A percentile compares a stretch with the other conserved stretches of the same genome.
Conservation (phyloP, 2,888 invertebrate genomes). For the Laspeyria flexula region DNA sequence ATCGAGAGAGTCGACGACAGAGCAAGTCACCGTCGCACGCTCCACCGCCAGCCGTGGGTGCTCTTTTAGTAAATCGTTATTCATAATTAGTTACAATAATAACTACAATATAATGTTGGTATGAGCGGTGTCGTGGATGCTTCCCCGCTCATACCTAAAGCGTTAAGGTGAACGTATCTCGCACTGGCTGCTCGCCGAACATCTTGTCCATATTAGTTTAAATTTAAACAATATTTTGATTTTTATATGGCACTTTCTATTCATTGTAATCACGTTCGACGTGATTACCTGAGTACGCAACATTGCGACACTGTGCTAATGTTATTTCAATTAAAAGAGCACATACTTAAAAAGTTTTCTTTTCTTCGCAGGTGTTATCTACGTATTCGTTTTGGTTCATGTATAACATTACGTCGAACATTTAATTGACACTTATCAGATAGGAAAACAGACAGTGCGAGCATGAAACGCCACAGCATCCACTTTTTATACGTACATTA, state of each 20-base stretch:
- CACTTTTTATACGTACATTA: constrained; percentile 77
- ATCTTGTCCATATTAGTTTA: constrained; percentile 30
- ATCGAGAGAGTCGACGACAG: not conserved
- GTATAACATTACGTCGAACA: constrained; percentile 47
- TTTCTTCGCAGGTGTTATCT: not conserved
- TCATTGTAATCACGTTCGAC: constrained; percentile 25
- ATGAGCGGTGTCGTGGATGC: constrained; percentile 85
- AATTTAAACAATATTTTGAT: constrained; percentile 28
- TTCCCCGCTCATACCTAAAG: constrained; percentile 85
- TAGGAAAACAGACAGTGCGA: constrained; percentile 74
- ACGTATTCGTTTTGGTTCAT: constrained; percentile 19
- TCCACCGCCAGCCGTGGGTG: constrained; percentile 54
- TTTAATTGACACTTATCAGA: constrained; percentile 75
- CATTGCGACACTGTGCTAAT: constrained; percentile 14
- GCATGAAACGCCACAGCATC: constrained; percentile 78
- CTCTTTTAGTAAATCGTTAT: constrained; percentile 70
- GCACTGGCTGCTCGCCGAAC: constrained; percentile 69
- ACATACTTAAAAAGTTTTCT: not conserved
- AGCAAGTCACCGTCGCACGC: constrained; percentile 18
- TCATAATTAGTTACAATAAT: constrained; percentile 80
- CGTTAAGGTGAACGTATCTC: constrained; percentile 80
- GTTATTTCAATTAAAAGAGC: constrained; percentile 24
- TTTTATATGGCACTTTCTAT: constrained; percentile 41
- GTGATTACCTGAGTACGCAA: constrained; percentile 17
- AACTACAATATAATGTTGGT: constrained; percentile 85